Evolutionary conservation across 2,797 vertebrate species (phyloP).

Genomic region (Glossophaga mutica): DNA sequence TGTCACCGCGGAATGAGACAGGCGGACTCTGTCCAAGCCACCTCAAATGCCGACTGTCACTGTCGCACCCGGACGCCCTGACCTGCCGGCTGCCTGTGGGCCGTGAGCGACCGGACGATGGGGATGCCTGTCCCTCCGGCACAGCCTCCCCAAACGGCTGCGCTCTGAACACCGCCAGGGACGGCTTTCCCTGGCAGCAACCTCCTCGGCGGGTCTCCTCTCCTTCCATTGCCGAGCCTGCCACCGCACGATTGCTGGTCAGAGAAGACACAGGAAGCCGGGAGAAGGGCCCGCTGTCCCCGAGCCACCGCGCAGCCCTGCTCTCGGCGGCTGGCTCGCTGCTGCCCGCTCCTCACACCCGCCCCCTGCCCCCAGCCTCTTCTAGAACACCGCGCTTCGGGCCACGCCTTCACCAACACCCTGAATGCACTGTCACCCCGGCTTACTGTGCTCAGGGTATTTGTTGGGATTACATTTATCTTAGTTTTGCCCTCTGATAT

Average conservation of each 20-base stretch:
- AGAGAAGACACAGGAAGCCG: slow-evolving; percentile 27
- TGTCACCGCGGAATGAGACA: not conserved
- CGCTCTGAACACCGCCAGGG: not conserved
- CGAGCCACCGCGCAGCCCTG: not conserved
- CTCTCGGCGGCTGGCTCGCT: not conserved
- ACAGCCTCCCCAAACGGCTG: slow-evolving; percentile 65
- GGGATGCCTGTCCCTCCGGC: slow-evolving; percentile 41
- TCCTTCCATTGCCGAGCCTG: slow-evolving; percentile 63
- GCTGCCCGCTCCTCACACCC: not conserved
- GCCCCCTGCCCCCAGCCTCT: not conserved
- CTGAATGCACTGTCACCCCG: not conserved
- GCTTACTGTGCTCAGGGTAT: not conserved
- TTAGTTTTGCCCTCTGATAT: not conserved
- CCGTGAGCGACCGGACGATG: not conserved
- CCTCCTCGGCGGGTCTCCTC: slow-evolving; percentile 63
- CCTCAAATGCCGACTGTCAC: not conserved
- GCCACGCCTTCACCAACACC: slow-evolving; percentile 62
- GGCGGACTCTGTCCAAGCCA: not conserved
- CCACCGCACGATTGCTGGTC: slow-evolving; percentile 49
- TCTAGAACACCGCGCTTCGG: not conserved
- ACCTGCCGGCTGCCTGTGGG: not conserved
- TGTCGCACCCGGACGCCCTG: not conserved
- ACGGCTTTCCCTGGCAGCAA: slow-evolving; percentile 55
- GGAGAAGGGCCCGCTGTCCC: not conserved
- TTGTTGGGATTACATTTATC: not conserved